Base-by-base conservation (phyloP, 2,113 vertebrate species). In the Micronisus gabar region DNA sequence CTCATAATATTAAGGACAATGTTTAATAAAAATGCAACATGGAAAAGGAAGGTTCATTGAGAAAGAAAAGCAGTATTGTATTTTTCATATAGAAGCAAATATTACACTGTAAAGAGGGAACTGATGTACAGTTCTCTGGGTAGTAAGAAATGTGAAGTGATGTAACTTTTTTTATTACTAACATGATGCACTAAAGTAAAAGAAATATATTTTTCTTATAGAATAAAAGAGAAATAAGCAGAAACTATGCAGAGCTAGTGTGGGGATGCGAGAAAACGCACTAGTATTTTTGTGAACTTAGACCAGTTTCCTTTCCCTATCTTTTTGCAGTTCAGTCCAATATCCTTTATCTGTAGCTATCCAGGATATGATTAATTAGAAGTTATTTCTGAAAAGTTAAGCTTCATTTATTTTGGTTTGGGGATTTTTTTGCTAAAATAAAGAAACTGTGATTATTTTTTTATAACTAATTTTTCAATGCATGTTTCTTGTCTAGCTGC, bases 401-500 rank as follows among this genome's bases (percentile, higher is more conserved):
- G 18, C 8, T 63, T 83, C 2, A 6, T 66, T 92, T 84, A 4
- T 84, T 86, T 87, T 86, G 15, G 9, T 48, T 66, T 63, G 15
- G 16, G 41, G 3, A 53, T 15, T 27, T 36, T 4, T 43, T 23
- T 18, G 0, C 27, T 55, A 56, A 66, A 80, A 32, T 67, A 13
- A 74, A 82, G 16, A 66, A 80, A 53, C 61, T 27, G 36, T 90
- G 19, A 43, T 48, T 73, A 11, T 16, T 41, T 47, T 66, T 91
- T 56, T 74, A 7, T 91, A 90, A 96, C 90, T 96, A 52, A 88
- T 85, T 94, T 84, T 93, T 95, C 73, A 86, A 70, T 97, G 40
- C 82, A 65, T 94, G 25, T 97, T 94, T 94, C 92, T 96, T 95
- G 40, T 95, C 81, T 84, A 99, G 99, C 98, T 99, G 80, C 98